These are phyloP conservation scores for Urophycis tenuis DNA, from an alignment of 2,797 vertebrate species.

Conservation along the genomic window DNA sequence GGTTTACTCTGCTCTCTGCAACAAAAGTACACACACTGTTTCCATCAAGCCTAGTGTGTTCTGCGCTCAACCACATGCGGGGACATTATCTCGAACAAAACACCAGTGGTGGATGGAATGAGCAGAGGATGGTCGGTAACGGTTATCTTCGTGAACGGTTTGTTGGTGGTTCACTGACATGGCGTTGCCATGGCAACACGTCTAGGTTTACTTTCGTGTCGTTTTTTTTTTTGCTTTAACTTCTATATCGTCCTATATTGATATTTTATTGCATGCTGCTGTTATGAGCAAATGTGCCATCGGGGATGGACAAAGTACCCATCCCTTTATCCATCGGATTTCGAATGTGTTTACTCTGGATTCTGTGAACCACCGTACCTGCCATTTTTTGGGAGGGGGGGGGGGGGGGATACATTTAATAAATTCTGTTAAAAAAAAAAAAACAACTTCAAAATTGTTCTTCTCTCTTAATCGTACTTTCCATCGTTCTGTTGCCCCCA, in stretches of 20 bases:
- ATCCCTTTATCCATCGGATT: not conserved
- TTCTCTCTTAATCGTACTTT: not conserved
- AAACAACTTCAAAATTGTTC: not conserved
- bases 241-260: not conserved
- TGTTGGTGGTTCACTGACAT: too few species aligned
- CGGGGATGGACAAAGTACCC: not conserved
- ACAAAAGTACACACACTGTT: not conserved
- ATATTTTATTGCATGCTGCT: not conserved
- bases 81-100: not conserved
- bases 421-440: not conserved
- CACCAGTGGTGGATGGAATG: not conserved
- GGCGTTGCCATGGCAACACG: too few species aligned
- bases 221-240: not conserved
- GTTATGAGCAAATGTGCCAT: not conserved
- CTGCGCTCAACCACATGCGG: not conserved
- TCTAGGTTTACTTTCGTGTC: not conserved
- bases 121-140: not conserved
- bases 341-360: not conserved
- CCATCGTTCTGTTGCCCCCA: not conserved
- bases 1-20: conserved; percentile 18
- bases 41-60: not conserved
- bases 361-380: not conserved
- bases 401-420: not conserved
- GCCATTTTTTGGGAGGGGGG: not conserved
- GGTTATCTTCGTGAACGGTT: too few species aligned